Evolutionary conservation across 2,888 invertebrate genomes (phyloP).

Genomic region (Portevinia maculata): DNA sequence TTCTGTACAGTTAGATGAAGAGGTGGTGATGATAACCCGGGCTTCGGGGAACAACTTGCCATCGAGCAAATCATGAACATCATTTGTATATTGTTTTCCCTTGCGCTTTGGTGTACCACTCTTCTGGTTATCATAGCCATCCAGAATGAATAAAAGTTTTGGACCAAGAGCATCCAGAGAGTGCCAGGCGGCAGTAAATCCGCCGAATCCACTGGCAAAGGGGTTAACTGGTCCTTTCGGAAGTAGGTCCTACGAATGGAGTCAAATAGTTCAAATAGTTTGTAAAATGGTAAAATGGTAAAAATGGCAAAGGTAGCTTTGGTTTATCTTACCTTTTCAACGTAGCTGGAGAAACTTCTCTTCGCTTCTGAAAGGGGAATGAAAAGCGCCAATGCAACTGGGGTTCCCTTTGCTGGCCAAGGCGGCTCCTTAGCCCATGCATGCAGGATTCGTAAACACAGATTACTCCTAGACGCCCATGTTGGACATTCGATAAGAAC

Average conservation of each 20-base stretch:
- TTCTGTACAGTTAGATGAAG: constrained; percentile 80
- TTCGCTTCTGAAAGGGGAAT: constrained; percentile 84
- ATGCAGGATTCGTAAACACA: constrained; percentile 84
- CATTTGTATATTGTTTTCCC: constrained; percentile 80
- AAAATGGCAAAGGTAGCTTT: neutral
- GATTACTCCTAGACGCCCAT: constrained; percentile 84
- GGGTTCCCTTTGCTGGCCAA: constrained; percentile 81
- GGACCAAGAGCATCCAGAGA: constrained; percentile 83
- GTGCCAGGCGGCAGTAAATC: constrained; percentile 83
- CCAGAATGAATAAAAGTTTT: constrained; percentile 84
- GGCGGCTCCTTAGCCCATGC: constrained; percentile 84
- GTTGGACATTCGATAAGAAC: constrained; percentile 84
- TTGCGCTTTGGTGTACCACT: constrained; percentile 78
- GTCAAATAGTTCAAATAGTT: neutral
- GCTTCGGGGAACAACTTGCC: constrained; percentile 84
- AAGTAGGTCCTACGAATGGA: constrained; percentile 81
- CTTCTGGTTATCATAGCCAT: constrained; percentile 83
- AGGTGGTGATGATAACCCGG: constrained; percentile 84
- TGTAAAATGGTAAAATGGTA: too few relatives aligned
- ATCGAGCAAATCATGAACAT: constrained; percentile 84
- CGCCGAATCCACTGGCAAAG: constrained; percentile 77
- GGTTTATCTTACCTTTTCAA: constrained; percentile 76
- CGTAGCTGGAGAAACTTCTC: constrained; percentile 79
- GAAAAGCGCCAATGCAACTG: constrained; percentile 83
- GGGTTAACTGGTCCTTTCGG: constrained; percentile 81